Evolutionary conservation across 1,140 invertebrate species (phyloP), one percentile per base, ranked within the genome.

Genomic region (Megalopta genalis): DNA sequence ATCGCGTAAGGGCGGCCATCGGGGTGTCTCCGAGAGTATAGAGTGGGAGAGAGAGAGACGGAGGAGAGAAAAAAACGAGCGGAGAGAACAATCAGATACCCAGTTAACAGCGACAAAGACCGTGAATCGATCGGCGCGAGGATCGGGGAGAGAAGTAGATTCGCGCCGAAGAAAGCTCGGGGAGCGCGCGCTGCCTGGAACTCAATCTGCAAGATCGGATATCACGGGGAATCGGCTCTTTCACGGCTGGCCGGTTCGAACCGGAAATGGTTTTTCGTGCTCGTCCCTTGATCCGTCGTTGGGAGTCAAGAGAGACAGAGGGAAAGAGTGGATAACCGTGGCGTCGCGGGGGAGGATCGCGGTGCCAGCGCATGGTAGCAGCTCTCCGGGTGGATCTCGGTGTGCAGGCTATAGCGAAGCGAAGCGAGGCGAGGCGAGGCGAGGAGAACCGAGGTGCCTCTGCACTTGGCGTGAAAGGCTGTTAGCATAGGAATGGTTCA

Each of bases 401-500:
- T 42, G 25, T 39, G 46, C 46, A 25, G 18, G 25, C 25, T 27
- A n/a, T 42, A 5, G 37, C 4, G 62, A 42, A 14, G 14, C 7
- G 8, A 10, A 42, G 39, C 42, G 12, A 46, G 42, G 42, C 14
- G 42, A 14, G 14, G 42, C 10, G 10, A 14, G 14, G 42, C 10
- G 12, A 10, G 14, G 42, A 0, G 42, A 46, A 68, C 39, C 72
- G 57, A 62, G 84, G 73, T 76, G 82, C 87, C 78, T 87, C 86
- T 90, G 89, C 87, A 88, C 87, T 91, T 90, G 89, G 88, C 85
- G 77, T 76, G 86, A 86, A 88, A 90, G 88, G 81, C 88, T 87
- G 91, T 91, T 92, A 92, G 90, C 90, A 92, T 91, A 90, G 90
- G 87, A 93, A 92, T 91, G 90, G 91, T 91, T 88, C 78, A 83